A percentile compares a stretch with the other conserved stretches of the same genome.
Evolutionary conservation across 2,888 invertebrate species (phyloP).

Genomic region (Dryomyza anilis): DNA sequence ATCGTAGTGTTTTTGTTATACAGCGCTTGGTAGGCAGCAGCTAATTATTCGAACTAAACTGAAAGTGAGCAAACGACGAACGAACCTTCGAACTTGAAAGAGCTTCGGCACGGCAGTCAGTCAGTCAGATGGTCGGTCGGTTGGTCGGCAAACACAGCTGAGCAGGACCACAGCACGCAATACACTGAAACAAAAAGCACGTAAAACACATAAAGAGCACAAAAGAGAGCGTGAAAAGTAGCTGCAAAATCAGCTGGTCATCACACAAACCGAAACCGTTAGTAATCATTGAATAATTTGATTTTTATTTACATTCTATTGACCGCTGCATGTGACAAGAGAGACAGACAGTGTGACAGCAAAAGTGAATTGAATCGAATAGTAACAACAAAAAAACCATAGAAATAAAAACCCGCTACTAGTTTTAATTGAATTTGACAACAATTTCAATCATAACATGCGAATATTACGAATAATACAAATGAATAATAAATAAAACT

Average conservation of each 20-base stretch:
- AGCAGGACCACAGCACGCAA: no score
- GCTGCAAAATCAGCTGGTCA: background rate
- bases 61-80: background rate
- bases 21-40: background rate
- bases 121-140: background rate
- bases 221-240: background rate
- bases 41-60: constrained; percentile 15
- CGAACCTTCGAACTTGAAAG: constrained; percentile 6
- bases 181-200: no score
- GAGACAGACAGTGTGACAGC: no score
- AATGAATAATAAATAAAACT: constrained; percentile 6
- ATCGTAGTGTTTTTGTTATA: background rate
- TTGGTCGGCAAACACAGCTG: background rate
- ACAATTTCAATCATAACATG: background rate
- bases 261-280: no score
- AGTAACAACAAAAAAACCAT: background rate
- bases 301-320: no score
- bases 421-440: background rate
- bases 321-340: no score
- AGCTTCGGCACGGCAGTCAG: background rate
- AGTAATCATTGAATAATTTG: no score
- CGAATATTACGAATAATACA: background rate
- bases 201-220: no score
- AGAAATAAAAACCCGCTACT: background rate
- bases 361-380: no score